Evolutionary conservation across 53 echinoderm and acorn worm genomes (phyloP).

Genomic region (Stichopus horrens): DNA sequence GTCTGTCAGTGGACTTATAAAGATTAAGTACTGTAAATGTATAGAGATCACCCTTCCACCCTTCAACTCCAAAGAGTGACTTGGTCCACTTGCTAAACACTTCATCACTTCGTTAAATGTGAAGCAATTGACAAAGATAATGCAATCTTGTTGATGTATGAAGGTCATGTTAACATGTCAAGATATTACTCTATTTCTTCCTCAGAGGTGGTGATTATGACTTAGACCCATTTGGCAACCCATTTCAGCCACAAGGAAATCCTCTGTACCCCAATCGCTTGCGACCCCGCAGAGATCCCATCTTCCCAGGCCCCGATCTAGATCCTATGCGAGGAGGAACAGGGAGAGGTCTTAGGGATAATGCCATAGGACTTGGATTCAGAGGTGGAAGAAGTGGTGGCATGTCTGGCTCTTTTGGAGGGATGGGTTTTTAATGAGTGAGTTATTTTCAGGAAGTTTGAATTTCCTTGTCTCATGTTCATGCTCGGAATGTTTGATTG

Average conservation of each 20-base stretch:
- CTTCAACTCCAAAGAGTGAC: too few species aligned
- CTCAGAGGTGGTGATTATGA: conserved; percentile 92
- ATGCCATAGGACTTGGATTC: conserved; percentile 16
- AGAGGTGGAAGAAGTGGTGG: conserved; percentile 29
- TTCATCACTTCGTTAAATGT: too few species aligned
- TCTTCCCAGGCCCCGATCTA: conserved; percentile 57
- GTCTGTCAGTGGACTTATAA: too few species aligned
- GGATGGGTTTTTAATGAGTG: conserved; percentile 50
- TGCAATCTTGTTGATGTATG: too few species aligned
- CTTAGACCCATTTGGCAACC: conserved; percentile 70
- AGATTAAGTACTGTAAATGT: too few species aligned
- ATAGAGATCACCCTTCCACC: too few species aligned
- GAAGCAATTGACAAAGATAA: too few species aligned
- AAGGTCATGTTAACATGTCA: too few species aligned
- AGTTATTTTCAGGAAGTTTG: background rate
- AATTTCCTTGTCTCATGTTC: background rate
- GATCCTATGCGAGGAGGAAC: conserved; percentile 50
- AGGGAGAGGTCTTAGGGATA: conserved; percentile 64
- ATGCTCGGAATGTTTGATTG: too few species aligned
- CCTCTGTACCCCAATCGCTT: conserved; percentile 34
- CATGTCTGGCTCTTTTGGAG: conserved; percentile 11
- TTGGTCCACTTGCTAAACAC: too few species aligned
- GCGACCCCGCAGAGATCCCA: conserved; percentile 63
- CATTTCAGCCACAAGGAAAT: conserved; percentile 39
- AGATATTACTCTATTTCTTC: background rate